Conservation (phyloP, 2,113 vertebrate genomes). For the Melanocharis versteri region DNA sequence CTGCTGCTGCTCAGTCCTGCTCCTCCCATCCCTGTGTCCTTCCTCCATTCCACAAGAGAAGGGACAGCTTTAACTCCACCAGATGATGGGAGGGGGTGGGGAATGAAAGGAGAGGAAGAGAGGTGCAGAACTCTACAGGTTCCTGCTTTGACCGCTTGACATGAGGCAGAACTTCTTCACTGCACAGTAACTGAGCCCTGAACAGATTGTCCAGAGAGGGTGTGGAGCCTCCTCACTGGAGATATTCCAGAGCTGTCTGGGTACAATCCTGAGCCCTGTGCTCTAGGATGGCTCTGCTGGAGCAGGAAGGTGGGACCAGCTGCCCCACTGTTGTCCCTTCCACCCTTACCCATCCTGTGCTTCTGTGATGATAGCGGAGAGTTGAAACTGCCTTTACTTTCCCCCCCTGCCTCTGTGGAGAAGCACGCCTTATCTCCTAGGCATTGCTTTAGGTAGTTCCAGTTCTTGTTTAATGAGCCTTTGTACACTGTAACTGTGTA, state of each 20-base stretch:
- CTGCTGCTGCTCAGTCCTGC: not conserved
- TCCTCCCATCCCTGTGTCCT: not conserved
- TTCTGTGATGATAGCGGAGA: not conserved
- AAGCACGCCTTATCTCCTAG: not conserved
- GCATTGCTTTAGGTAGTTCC: not conserved
- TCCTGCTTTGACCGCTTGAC: not conserved
- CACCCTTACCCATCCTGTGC: not conserved
- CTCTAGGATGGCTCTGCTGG: not conserved
- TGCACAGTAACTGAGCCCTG: not conserved
- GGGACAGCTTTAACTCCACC: not conserved
- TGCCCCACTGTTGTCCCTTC: not conserved
- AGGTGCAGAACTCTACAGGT: not conserved
- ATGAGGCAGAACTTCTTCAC: not conserved
- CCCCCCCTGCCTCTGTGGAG: not conserved
- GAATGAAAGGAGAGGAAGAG: not conserved
- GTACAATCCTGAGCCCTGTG: not conserved
- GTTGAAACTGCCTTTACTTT: not conserved
- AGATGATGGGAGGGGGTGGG: not conserved
- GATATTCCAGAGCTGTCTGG: not conserved
- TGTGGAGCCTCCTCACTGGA: not conserved
- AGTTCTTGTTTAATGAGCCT: not conserved
- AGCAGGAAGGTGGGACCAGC: not conserved
- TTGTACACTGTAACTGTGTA: not conserved
- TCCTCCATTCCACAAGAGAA: not conserved
- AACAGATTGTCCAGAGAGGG: not conserved